Percentiles rank a stretch among this genome's conserved stretches.
These are phyloP conservation scores for Lepisosteus oculatus DNA, from an alignment of 2,113 vertebrate species.

Conservation along the genomic window DNA sequence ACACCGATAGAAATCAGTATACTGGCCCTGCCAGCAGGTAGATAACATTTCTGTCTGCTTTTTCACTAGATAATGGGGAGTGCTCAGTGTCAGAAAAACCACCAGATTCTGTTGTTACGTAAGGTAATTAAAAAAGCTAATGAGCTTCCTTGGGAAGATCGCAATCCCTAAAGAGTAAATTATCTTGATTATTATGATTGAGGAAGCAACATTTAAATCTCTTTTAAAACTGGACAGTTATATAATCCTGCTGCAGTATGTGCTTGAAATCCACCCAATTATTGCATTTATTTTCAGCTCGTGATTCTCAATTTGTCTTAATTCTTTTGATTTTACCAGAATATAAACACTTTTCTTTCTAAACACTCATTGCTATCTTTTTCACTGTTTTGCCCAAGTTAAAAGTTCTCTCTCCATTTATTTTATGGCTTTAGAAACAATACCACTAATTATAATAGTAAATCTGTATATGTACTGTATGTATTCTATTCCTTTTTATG, in stretches of 20 bases:
- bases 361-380: too few species aligned
- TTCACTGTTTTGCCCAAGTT: too few species aligned
- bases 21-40: background rate
- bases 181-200: background rate
- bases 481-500: too few species aligned
- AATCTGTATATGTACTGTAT: too few species aligned
- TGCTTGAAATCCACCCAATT: background rate
- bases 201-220: background rate
- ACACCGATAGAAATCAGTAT: constrained; percentile 38
- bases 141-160: background rate
- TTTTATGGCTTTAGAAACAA: too few species aligned
- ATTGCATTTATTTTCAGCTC: background rate
- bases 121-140: background rate
- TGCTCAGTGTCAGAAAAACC: background rate
- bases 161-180: background rate
- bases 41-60: background rate
- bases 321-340: too few species aligned
- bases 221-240: background rate
- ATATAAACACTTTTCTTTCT: too few species aligned
- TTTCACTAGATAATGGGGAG: background rate
- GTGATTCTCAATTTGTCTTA: too few species aligned
- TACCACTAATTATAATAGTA: too few species aligned
- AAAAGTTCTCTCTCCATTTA: too few species aligned
- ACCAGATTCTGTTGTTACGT: background rate
- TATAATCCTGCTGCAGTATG: background rate